Base-by-base conservation (phyloP, 2,797 vertebrate species). In the Spinus olivaceus region DNA sequence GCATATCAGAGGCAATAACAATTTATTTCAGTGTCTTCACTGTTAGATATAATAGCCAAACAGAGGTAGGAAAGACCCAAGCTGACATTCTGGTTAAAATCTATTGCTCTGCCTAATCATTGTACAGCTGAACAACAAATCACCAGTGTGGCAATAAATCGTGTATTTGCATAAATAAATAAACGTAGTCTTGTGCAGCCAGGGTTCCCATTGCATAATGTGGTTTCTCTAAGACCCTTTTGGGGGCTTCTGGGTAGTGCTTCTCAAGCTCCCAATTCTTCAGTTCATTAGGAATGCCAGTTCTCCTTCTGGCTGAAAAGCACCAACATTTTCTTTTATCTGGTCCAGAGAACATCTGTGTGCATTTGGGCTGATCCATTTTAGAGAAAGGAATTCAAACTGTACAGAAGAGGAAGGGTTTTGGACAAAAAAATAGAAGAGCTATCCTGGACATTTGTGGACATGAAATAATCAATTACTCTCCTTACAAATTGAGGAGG, bases 131-230 rank as follows among this genome's bases (percentile, higher is more conserved):
- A 94, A 87, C 54, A 85, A 90, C 80, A 86, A 79, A 88, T 96
- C 88, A 96, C 77, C 73, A 79, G 27, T 54, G 83, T 71, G 69
- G 35, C 70, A 94, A 81, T 93, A 94, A 95, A 95, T 90, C 17
- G 27, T 87, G 42, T 15, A 79, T 92, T 92, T 90, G 82, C 88
- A 92, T 92, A 94, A 94, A 93, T 93, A 95, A 94, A 92, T 71
- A 86, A 92, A 67, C 2, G 3, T 24, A 70, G 46, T 39, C 71
- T 77, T 61, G 33, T 81, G 63, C 61, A 54, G 59, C 54, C 67
- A 66, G 30, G 30, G 89, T 86, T 95, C 35, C 56, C 69, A 39
- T 35, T 89, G 60, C 63, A 59, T 85, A 41, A 81, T 67, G 42
- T 80, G n/a, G 16, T 49, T 93, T 96, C 27, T 74, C 69, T 81